Evolutionary conservation across 1,140 invertebrate species (phyloP), one percentile per base, ranked within the genome.

Genomic region (Camponotus vicinus): DNA sequence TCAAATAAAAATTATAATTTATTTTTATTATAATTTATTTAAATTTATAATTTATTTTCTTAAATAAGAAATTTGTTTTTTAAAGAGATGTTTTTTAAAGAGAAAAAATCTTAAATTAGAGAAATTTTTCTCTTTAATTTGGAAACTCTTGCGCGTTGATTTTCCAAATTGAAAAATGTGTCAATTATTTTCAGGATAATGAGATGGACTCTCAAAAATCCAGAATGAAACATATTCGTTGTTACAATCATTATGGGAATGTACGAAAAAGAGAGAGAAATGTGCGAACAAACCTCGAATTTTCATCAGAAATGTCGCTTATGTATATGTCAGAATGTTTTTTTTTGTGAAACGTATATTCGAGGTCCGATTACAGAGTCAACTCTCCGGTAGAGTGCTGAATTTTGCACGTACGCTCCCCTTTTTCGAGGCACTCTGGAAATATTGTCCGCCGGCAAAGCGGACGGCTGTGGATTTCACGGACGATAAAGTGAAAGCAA

Each of bases 401-500:
- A 61, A 83, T 83, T 83, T 83, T 73, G 79, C 55, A 61, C 79
- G 55, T 83, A 63, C 37, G 45, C 79, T 15, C 69, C 40, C 34
- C n/a, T 75, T 49, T 73, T 40, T 55, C 64, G 69, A 45, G 52
- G 52, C 52, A 71, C 66, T 83, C 69, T 73, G 79, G 32, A 83
- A 83, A 83, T 83, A 83, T 83, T 73, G 79, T 83, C 57, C 79
- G 37, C 52, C 55, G 27, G 11, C 27, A 27, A 21, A n/a, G 77
- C 63, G 45, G 67, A 59, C 79, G 55, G 69, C 15, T 73, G 15
- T 15, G 79, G 55, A 83, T 83, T 83, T 83, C 79, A 83, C 69
- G 69, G 69, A 57, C 79, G 79, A 83, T 83, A 83, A 83, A 83
- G 79, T 83, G 79, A 83, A 83, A 83, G 69, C 79, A 83, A 83